Base-by-base conservation (phyloP, 2,113 vertebrate genomes). In the Hucho hucho region DNA sequence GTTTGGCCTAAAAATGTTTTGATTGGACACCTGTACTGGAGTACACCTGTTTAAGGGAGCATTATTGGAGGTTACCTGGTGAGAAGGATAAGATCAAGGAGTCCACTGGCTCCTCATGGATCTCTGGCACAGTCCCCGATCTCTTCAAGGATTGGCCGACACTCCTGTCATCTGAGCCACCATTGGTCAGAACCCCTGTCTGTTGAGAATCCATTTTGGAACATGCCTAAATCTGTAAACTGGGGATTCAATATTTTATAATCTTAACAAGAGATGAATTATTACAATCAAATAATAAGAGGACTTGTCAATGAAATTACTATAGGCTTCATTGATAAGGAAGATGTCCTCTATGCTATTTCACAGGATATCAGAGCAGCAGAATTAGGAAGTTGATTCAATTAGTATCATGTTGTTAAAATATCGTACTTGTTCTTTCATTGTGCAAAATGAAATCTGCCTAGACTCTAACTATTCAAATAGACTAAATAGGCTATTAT, bases 161-260 rank as follows among this genome's bases (percentile, higher is more conserved):
- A 89, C 90, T 89, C 90, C 88, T 85, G 84, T 85, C 82, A 86
- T 89, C 80, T 84, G 85, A 78, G 84, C 87, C 89, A 86, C 86
- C 84, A 85, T 85, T 89, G 86, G 89, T 87, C 87, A 90, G 88
- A 89, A 91, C 87, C 88, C 86, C 83, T 82, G 86, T 89, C 88
- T 88, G 82, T 83, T 89, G 90, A 84, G 89, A 89, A 85, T 90
- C 90, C 89, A 92, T 92, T 90, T 90, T 92, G 86, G 81, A 86
- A 86, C 88, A 92, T 86, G 85, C 81, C 86, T 86, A 1, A 18
- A 56, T 86, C 84, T 83, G 77, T 86, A 81, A 76, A 79, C 72
- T 76, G 3, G 79, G 58, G 70, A 67, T 22, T 75, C 56, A 64
- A 65, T 4, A 22, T 64, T 43, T 14, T 43, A 37, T 14, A 24